These are phyloP conservation scores for Sebastes schlegelii DNA, from an alignment of 2,113 vertebrate species.

Conservation along the genomic window DNA sequence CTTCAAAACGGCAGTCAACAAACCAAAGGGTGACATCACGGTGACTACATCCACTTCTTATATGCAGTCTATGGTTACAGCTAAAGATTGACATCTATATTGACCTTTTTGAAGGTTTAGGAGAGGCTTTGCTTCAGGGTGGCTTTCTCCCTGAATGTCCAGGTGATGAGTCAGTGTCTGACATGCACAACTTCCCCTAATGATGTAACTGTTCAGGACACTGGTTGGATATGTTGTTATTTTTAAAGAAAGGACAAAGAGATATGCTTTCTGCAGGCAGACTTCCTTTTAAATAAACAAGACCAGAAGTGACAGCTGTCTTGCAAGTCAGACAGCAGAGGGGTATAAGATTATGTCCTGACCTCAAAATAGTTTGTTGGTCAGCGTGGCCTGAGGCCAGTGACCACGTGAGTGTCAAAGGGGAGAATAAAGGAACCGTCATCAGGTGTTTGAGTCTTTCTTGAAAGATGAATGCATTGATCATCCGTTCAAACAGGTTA, in stretches of 20 bases:
- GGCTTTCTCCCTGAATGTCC: conserved; percentile 23
- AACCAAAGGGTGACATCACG: no score
- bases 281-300: conserved; percentile 38
- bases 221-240: conserved; percentile 28
- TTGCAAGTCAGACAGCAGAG: conserved; percentile 30
- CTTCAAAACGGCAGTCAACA: no score
- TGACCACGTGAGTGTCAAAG: conserved; percentile 11
- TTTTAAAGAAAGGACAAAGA: conserved; percentile 45
- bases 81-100: background rate
- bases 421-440: background rate
- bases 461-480: background rate
- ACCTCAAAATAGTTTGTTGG: conserved; percentile 52
- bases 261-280: conserved; percentile 43
- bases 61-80: background rate
- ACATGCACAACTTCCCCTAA: conserved; percentile 1
- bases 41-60: no score
- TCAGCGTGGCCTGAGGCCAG: conserved; percentile 37
- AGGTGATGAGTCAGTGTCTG: conserved; percentile 26
- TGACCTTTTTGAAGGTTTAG: background rate
- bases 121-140: background rate
- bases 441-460: no score
- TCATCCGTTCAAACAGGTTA: background rate
- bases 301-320: conserved; percentile 56
- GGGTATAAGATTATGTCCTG: conserved; percentile 28
- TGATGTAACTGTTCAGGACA: conserved; percentile 32